A percentile compares a stretch with the other conserved stretches of the same genome.
phyloP scores from a whole-genome alignment of 2,113 vertebrate species.

The Cyprinodon variegatus region DNA sequence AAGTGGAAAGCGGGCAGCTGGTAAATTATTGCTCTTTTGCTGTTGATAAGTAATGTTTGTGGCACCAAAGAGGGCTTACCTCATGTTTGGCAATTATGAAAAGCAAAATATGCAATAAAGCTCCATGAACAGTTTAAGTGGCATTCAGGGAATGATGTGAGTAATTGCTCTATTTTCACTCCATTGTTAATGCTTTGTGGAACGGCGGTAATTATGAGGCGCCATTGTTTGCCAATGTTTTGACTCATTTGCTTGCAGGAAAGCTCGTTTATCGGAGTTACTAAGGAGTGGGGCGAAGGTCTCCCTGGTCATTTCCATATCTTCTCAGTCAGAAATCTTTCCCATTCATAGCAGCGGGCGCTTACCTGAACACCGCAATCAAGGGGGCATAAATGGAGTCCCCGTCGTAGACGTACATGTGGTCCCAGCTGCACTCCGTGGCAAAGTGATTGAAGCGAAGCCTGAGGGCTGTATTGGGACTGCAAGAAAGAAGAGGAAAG shows the following conservation, averaged over 20 bases:
- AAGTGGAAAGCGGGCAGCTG: slow-evolving; percentile 11
- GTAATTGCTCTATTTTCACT: slow-evolving; percentile 38
- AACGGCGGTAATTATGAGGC: slow-evolving; percentile 27
- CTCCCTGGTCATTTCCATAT: slow-evolving; percentile 35
- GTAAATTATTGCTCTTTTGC: slow-evolving; percentile 21
- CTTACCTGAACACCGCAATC: slow-evolving; percentile 90
- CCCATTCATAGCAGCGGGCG: slow-evolving; percentile 14
- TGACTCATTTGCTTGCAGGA: slow-evolving; percentile 26
- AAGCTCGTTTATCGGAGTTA: slow-evolving; percentile 9
- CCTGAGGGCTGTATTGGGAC: slow-evolving; percentile 88
- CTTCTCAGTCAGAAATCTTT: background rate
- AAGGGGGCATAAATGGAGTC: slow-evolving; percentile 93
- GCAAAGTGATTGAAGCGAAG: slow-evolving; percentile 95
- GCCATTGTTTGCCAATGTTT: slow-evolving; percentile 29
- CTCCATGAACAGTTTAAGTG: background rate
- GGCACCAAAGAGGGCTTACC: slow-evolving; percentile 13
- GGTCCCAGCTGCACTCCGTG: slow-evolving; percentile 97
- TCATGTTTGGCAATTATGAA: background rate
- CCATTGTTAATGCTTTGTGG: slow-evolving; percentile 25
- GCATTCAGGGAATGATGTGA: slow-evolving; percentile 16
- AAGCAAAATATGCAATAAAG: slow-evolving; percentile 4
- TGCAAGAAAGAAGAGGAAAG: slow-evolving; percentile 47
- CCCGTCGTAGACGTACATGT: slow-evolving; percentile 92
- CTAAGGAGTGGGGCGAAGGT: slow-evolving; percentile 34
- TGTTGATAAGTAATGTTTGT: slow-evolving; percentile 40